Evolutionary conservation across 1,140 invertebrate species (phyloP).

Genomic region (Eulimnadia texana): DNA sequence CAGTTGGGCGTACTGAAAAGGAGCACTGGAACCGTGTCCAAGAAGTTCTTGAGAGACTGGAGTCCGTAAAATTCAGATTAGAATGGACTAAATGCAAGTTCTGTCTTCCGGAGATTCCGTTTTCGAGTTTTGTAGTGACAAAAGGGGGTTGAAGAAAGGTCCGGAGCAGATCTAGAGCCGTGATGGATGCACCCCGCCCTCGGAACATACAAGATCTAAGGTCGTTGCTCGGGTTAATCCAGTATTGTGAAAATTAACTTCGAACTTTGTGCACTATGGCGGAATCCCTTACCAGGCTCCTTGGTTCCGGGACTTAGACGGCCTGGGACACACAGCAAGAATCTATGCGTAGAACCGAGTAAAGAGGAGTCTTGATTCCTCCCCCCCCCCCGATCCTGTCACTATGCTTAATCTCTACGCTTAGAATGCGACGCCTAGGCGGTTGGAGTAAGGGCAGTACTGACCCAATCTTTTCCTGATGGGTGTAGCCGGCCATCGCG

Average conservation of each 20-base stretch:
- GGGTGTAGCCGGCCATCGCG: conserved; percentile 32
- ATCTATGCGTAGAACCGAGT: conserved; percentile 17
- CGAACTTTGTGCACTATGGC: not conserved
- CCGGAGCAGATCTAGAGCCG: conserved; percentile 28
- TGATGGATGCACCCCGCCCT: conserved; percentile 24
- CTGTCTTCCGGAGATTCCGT: conserved; percentile 21
- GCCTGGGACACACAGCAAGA: not conserved
- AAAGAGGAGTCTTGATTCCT: not conserved
- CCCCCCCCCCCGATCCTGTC: conserved; percentile 21
- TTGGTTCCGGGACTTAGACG: not conserved
- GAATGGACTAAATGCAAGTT: conserved; percentile 29
- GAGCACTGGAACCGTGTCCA: conserved; percentile 20
- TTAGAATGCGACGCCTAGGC: conserved; percentile 30
- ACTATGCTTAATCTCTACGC: conserved; percentile 33
- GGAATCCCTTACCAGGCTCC: not conserved
- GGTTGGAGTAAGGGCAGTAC: conserved; percentile 31
- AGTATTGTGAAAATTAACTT: not conserved
- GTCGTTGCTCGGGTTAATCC: not conserved
- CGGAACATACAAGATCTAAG: conserved; percentile 22
- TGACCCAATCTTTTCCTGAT: conserved; percentile 27
- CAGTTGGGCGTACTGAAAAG: conserved; percentile 18
- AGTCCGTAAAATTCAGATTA: conserved; percentile 21
- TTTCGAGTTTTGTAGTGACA: conserved; percentile 27
- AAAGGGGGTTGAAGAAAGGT: conserved; percentile 24
- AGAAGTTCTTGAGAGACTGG: conserved; percentile 20